phyloP scores from a whole-genome alignment of 2,113 vertebrate genomes.

The Ochotona curzoniae region DNA sequence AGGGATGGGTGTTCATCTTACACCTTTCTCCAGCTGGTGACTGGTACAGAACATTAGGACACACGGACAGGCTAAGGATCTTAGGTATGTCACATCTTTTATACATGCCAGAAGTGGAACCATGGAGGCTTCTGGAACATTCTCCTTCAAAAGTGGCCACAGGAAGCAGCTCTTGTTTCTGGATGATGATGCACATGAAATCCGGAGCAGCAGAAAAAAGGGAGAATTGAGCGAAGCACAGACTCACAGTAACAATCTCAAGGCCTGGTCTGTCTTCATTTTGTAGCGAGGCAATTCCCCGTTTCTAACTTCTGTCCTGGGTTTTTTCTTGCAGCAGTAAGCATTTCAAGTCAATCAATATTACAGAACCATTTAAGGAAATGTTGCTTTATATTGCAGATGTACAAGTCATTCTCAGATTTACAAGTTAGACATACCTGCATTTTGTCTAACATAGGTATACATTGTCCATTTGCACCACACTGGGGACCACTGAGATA shows the following conservation, averaged over 20 bases:
- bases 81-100: not conserved
- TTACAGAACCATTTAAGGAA: not conserved
- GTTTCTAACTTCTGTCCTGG: not conserved
- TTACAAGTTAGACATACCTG: not conserved
- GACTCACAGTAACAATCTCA: not conserved
- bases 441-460: not conserved
- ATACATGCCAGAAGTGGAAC: not conserved
- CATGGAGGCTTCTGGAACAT: not conserved
- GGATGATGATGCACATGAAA: not conserved
- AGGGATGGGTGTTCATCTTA: too few species aligned
- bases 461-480: not conserved
- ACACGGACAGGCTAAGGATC: not conserved
- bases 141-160: not conserved
- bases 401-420: not conserved
- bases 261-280: not conserved
- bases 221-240: not conserved
- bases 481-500: not conserved
- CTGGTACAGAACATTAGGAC: not conserved
- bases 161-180: not conserved
- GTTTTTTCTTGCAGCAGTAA: slow-evolving; percentile 38
- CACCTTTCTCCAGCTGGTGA: not conserved
- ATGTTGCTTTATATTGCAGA: not conserved
- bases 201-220: not conserved
- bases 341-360: not conserved
- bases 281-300: not conserved